These are phyloP conservation scores for Athetis lepigone DNA, from an alignment of 2,888 invertebrate genomes.

Conservation along the genomic window DNA sequence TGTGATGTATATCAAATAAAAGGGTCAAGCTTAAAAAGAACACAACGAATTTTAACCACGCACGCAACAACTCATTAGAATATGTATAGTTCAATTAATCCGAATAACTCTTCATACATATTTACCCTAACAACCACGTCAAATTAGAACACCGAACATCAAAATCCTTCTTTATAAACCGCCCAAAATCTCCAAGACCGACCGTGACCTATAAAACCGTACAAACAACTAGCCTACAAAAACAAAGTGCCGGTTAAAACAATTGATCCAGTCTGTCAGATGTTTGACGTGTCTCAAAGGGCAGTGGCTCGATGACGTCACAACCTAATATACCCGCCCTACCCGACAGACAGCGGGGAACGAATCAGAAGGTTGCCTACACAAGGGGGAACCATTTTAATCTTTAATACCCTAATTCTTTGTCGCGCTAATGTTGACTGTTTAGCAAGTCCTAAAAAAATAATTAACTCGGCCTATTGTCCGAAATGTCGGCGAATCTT, in stretches of 20 bases:
- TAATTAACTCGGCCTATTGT: background rate
- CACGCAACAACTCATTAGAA: too few species aligned
- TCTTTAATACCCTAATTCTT: conserved; percentile 1
- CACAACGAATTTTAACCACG: too few species aligned
- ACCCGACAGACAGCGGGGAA: conserved; percentile 43
- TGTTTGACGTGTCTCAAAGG: conserved; percentile 64
- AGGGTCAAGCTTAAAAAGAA: too few species aligned
- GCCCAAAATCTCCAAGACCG: conserved; percentile 35
- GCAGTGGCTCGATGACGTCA: conserved; percentile 70
- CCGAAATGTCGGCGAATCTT: too few species aligned
- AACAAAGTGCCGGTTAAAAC: conserved; percentile 56
- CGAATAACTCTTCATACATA: background rate
- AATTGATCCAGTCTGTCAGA: conserved; percentile 58
- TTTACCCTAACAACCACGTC: conserved; percentile 1
- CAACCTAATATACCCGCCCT: conserved; percentile 69
- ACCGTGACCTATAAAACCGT: conserved; percentile 52
- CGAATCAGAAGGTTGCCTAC: conserved; percentile 30
- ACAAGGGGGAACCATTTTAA: conserved; percentile 2
- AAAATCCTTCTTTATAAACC: background rate
- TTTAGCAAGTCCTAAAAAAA: background rate
- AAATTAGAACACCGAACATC: background rate
- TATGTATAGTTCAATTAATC: too few species aligned
- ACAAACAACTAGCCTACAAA: conserved; percentile 55
- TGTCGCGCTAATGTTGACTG: background rate
- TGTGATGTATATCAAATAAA: too few species aligned